Evolutionary conservation across 2,113 vertebrate species (phyloP), one percentile per base, ranked within the genome.

Genomic region (Pollachius pollachius): DNA sequence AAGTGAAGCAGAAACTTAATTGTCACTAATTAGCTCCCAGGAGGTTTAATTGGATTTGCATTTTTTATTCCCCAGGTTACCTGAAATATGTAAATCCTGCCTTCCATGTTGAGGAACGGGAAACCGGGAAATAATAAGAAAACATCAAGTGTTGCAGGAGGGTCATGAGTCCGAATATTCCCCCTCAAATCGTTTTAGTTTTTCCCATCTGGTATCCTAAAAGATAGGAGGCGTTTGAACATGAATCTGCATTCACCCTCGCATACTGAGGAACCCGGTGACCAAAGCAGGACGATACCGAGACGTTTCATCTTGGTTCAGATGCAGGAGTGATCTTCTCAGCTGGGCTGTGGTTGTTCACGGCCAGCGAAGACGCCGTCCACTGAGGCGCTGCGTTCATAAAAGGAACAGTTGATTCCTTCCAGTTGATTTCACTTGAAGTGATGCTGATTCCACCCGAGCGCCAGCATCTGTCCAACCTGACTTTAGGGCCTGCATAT

Each of bases 1-100:
- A 92, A 93, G 90, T 91, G 89, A 92, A 92, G 90, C 91, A 90
- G 88, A 93, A 92, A 91, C 88, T 89, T 91, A 92, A 92, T 93
- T 91, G 88, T 89, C 90, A 86, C 90, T 93, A 93, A 93, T 93
- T 90, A 92, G 92, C 89, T 92, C 92, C 91, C 92, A 62, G 41
- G 91, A 89, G 92, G 85, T 92, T 89, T 84, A 88, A 90, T 87
- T 90, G 89, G 88, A 91, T 91, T 87, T 84, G 85, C 89, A 87
- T 90, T 91, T 88, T 90, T 89, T 92, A 92, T 93, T 93, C 91
- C 90, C 87, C 75, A 88, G 90, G 88, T 92, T 87, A 93, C 92
- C 91, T 92, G 90, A 81, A 85, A 83, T 92, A 92, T 92, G 91
- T 90, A 90, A 92, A 93, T 91, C 81, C 74, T 62, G 80, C 84